phyloP scores from a whole-genome alignment of 1,140 invertebrate species.

The Lepeophtheirus salmonis region DNA sequence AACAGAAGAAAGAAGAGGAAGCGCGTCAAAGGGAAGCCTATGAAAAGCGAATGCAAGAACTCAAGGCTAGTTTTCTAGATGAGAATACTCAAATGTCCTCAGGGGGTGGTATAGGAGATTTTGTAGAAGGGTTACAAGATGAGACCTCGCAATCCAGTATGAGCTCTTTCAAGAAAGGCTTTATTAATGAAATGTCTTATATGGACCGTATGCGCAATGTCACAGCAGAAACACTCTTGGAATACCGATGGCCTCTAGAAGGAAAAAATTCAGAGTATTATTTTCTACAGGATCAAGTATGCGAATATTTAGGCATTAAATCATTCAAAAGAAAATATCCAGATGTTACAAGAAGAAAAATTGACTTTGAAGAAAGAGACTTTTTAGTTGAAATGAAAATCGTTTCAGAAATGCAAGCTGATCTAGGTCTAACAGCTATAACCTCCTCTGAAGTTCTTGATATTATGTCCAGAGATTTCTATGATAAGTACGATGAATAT shows the following conservation, averaged over 20 bases:
- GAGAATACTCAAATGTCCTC: slow-evolving; percentile 14
- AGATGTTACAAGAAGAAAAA: slow-evolving; percentile 55
- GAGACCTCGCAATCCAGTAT: slow-evolving; percentile 12
- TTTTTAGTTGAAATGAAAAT: slow-evolving; percentile 62
- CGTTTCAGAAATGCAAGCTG: slow-evolving; percentile 61
- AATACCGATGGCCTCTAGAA: slow-evolving; percentile 77
- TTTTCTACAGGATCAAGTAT: slow-evolving; percentile 77
- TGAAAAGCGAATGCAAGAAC: slow-evolving; percentile 15
- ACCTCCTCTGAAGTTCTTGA: slow-evolving; percentile 76
- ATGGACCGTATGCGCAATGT: slow-evolving; percentile 24
- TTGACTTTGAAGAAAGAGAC: slow-evolving; percentile 73
- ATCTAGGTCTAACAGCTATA: slow-evolving; percentile 63
- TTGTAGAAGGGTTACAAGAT: neutral
- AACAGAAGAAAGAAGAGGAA: slow-evolving; percentile 16
- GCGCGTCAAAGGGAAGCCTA: neutral
- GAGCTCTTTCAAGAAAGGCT: neutral
- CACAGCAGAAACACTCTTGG: slow-evolving; percentile 65
- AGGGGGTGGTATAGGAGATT: neutral
- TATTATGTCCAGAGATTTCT: slow-evolving; percentile 83
- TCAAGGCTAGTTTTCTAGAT: slow-evolving; percentile 11
- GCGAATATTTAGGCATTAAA: slow-evolving; percentile 73
- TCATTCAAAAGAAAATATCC: slow-evolving; percentile 91
- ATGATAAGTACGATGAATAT: slow-evolving; percentile 83
- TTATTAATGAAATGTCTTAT: neutral
- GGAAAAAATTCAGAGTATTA: slow-evolving; percentile 29